These are phyloP conservation scores for Gymnothorax reevesii DNA, from an alignment of 2,797 vertebrate species.

Conservation along the genomic window DNA sequence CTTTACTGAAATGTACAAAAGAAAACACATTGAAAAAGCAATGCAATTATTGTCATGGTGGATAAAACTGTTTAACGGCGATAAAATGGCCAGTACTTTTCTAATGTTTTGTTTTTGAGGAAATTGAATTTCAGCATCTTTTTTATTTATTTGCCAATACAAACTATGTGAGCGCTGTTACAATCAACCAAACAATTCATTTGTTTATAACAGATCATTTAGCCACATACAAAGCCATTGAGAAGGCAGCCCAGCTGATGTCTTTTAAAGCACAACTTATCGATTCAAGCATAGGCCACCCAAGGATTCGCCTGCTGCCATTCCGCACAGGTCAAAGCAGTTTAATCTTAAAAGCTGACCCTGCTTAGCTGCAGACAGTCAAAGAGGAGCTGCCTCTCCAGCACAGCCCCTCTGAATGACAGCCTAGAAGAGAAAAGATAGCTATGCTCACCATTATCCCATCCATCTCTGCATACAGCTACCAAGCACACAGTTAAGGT, in stretches of 20 bases:
- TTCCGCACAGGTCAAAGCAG: not conserved
- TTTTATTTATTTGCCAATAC: too few relatives aligned
- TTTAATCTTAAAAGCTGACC: not conserved
- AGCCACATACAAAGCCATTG: not conserved
- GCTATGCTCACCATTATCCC: not conserved
- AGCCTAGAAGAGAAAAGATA: not conserved
- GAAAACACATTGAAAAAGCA: not conserved
- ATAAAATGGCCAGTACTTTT: too few relatives aligned
- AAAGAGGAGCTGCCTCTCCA: not conserved
- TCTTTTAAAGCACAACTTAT: not conserved
- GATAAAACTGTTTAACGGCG: too few relatives aligned
- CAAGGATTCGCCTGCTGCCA: not conserved
- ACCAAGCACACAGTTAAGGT: slow-evolving; percentile 13
- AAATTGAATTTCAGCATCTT: too few relatives aligned
- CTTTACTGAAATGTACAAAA: not conserved
- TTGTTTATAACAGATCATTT: too few relatives aligned
- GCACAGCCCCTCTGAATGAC: not conserved
- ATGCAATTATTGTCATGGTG: not conserved
- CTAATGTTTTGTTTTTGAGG: too few relatives aligned
- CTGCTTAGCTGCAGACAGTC: not conserved
- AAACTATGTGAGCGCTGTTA: too few relatives aligned
- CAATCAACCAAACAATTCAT: too few relatives aligned
- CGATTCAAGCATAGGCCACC: not conserved
- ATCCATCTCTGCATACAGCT: slow-evolving; percentile 10
- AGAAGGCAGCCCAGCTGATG: not conserved